Evolutionary conservation across 2,113 vertebrate species (phyloP).

Genomic region (Corythaixoides concolor): DNA sequence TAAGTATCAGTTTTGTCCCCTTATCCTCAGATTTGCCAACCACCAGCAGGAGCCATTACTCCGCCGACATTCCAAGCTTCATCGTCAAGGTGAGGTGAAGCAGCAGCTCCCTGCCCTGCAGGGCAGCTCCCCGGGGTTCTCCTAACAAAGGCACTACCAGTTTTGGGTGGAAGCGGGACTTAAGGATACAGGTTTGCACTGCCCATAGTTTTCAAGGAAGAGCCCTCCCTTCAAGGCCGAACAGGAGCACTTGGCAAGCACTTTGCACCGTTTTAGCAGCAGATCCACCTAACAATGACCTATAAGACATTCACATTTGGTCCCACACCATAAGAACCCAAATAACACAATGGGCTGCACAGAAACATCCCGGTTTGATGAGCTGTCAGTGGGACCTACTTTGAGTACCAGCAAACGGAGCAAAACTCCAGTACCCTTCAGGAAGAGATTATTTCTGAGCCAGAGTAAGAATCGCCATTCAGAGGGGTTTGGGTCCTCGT

Average conservation of each 20-base stretch:
- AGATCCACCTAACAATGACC: background rate
- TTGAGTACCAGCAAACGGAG: background rate
- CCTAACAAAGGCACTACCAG: slow-evolving; percentile 17
- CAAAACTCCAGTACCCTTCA: background rate
- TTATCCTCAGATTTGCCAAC: background rate
- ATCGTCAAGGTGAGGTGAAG: background rate
- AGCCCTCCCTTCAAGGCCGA: background rate
- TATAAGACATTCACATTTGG: background rate
- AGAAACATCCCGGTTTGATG: background rate
- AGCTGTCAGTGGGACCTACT: background rate
- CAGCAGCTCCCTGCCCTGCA: background rate
- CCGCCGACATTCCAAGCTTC: background rate
- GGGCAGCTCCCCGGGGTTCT: background rate
- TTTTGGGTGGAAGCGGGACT: background rate
- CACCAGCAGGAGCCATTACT: background rate
- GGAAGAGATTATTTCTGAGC: background rate
- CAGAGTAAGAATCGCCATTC: background rate
- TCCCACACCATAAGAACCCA: background rate
- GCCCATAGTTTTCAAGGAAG: background rate
- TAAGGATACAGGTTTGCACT: background rate
- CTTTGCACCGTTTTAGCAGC: background rate
- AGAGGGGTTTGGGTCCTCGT: background rate
- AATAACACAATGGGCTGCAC: background rate
- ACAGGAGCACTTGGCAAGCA: background rate
- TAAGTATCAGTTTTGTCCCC: background rate